Percentiles rank a stretch among this genome's conserved stretches.
Conservation (phyloP, 2,888 invertebrate genomes). For the Mellilla xanthometata region DNA sequence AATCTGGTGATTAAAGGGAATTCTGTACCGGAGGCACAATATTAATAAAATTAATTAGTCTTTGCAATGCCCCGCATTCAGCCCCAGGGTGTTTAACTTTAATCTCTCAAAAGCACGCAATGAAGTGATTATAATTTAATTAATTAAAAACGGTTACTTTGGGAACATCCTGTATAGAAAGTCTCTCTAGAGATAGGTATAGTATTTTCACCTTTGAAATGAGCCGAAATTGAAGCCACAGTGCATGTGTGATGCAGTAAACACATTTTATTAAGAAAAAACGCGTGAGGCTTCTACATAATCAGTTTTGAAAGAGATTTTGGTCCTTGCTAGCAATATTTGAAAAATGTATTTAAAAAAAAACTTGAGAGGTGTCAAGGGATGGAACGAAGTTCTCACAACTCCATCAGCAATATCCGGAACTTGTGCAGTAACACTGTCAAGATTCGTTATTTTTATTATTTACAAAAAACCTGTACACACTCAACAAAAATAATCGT, state of each 20-base stretch:
- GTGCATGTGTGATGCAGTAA: not conserved
- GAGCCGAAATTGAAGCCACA: constrained; percentile 54
- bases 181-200: constrained; percentile 51
- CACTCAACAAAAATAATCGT: too few relatives aligned
- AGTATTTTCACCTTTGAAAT: constrained; percentile 57
- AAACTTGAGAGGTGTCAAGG: too few relatives aligned
- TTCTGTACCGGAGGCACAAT: constrained; percentile 14
- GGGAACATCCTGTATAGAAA: constrained; percentile 40
- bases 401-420: too few relatives aligned
- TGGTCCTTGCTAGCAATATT: too few relatives aligned
- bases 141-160: constrained; percentile 34
- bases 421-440: too few relatives aligned
- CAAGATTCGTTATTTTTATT: too few relatives aligned
- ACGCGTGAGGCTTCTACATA: too few relatives aligned
- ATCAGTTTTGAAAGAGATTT: too few relatives aligned
- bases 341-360: too few relatives aligned
- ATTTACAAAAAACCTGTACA: too few relatives aligned
- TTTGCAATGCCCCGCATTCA: constrained; percentile 9
- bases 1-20: constrained; percentile 10
- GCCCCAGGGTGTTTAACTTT: constrained; percentile 23
- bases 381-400: too few relatives aligned
- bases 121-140: constrained; percentile 34
- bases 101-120: constrained; percentile 31
- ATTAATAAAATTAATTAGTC: constrained; percentile 19
- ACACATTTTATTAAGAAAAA: too few relatives aligned